Conservation (phyloP, 2,113 vertebrate genomes). For the Laticauda colubrina region DNA sequence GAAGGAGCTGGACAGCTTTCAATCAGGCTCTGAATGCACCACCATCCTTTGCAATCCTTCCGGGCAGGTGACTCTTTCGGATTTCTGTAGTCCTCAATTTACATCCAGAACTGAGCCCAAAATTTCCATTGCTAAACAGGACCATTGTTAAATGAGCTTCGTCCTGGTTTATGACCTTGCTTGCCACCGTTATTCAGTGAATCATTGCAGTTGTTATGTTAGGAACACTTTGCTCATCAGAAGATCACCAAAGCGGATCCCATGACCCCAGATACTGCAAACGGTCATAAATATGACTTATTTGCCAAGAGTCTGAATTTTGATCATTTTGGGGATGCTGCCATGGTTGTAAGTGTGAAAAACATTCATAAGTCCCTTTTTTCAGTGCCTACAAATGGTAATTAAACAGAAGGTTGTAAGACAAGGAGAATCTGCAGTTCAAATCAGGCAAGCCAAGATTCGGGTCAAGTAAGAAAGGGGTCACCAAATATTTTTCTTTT, state of each 20-base stretch:
- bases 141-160: too few species aligned
- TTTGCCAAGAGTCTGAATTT: background rate
- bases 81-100: too few species aligned
- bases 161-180: too few species aligned
- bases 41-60: conserved; percentile 59
- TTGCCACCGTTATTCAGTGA: too few species aligned
- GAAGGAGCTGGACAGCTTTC: conserved; percentile 64
- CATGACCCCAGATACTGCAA: accelerated
- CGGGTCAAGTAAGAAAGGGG: background rate
- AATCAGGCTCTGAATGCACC: conserved; percentile 42
- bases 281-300: background rate
- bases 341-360: background rate
- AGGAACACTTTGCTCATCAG: too few species aligned
- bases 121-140: too few species aligned
- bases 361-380: background rate
- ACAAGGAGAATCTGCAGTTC: background rate
- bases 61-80: conserved; percentile 46
- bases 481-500: background rate
- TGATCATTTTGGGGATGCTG: background rate
- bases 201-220: too few species aligned
- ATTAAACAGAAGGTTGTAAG: background rate
- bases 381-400: background rate
- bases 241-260: too few species aligned
- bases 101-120: too few species aligned
- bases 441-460: background rate